Evolutionary conservation across 2,888 invertebrate species (phyloP).

Genomic region (Acleris literana): DNA sequence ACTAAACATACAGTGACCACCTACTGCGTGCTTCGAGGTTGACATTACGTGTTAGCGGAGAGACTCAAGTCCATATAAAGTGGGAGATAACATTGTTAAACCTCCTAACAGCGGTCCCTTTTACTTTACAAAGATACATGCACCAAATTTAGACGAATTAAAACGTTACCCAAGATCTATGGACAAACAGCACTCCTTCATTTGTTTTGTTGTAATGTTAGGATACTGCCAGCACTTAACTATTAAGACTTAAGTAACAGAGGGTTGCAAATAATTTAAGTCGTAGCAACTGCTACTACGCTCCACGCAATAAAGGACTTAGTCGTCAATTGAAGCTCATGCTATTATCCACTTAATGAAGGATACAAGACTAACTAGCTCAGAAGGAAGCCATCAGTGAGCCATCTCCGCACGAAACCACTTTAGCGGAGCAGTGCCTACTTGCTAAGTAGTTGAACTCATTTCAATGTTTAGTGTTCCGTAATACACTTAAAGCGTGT

Average conservation of each 20-base stretch:
- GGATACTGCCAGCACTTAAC: not conserved
- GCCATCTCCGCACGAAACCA: constrained; percentile 61
- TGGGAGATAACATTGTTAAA: constrained; percentile 34
- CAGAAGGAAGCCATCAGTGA: constrained; percentile 63
- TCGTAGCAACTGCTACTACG: constrained; percentile 39
- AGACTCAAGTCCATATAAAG: constrained; percentile 36
- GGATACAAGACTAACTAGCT: constrained; percentile 68
- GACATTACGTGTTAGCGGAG: constrained; percentile 52
- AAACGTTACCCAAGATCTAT: not conserved
- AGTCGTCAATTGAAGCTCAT: constrained; percentile 57
- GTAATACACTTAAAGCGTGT: constrained; percentile 66
- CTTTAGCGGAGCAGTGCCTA: constrained; percentile 61
- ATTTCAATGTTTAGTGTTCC: constrained; percentile 62
- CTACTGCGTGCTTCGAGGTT: constrained; percentile 45
- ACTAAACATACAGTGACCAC: constrained; percentile 46
- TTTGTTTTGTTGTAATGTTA: not conserved
- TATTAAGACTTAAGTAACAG: not conserved
- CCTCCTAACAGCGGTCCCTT: constrained; percentile 18
- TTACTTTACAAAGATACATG: constrained; percentile 13
- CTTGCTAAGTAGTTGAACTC: constrained; percentile 65
- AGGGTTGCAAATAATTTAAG: constrained; percentile 50
- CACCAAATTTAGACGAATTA: not conserved
- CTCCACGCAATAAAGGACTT: constrained; percentile 44
- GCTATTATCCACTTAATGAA: constrained; percentile 66
- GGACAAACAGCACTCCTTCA: not conserved